Evolutionary conservation across 2,797 vertebrate genomes (phyloP), one percentile per base, ranked within the genome.

Genomic region (Thalassophryne amazonica): DNA sequence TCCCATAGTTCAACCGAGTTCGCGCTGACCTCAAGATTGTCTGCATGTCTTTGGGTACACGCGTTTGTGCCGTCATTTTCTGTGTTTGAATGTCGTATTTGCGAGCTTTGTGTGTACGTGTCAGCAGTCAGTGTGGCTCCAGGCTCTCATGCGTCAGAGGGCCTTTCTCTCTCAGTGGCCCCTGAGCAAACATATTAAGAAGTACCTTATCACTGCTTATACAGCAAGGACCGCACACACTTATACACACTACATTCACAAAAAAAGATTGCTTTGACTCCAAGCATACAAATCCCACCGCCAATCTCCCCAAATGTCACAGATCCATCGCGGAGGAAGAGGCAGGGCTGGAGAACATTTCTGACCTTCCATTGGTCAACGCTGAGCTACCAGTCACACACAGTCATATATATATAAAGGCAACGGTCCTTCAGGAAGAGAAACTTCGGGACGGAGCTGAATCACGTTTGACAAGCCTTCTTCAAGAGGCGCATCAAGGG

Each of bases 121-220:
- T 57, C 42, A 11, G 48, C 42, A 56, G 69, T 71, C 69, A 37
- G 38, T 53, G 65, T 55, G 83, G 77, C 84, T 78, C 74, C 73
- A 73, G 77, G 75, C 77, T 74, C 79, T 90, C 81, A 63, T 90
- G 86, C 91, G 91, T 92, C 91, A 92, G 78, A 88, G 85, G 40
- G 69, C 55, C 82, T 86, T 90, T 89, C 79, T 87, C 56, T 85
- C 37, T 60, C 62, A 80, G 75, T 80, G 81, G 84, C 83, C 78
- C 85, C 83, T 88, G 45, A 68, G 86, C 85, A 92, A 92, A 92
- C 86, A 91, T 87, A 91, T 92, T 92, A 90, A 91, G 85, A 89
- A 77, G 55, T 52, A 73, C 75, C 87, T 88, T 90, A 92, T 92
- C 90, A 86, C 78, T 83, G 86, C 89, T 89, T 88, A 84, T 78